Percentiles rank a stretch among this genome's conserved stretches.
phyloP scores from a whole-genome alignment of 2,888 invertebrate species.

The Philopedon plagiatum region DNA sequence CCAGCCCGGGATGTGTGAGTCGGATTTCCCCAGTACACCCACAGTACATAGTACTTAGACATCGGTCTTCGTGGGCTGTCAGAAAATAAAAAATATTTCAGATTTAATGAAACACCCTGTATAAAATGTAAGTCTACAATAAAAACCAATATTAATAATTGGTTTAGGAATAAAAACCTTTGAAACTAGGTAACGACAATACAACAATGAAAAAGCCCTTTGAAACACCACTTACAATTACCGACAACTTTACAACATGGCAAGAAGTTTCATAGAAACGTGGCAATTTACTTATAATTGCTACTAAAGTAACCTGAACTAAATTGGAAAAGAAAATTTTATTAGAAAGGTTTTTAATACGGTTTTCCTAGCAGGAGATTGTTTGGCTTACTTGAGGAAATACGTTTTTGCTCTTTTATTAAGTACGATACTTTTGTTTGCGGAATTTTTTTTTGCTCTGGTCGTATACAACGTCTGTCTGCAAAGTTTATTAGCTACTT shows the following conservation, averaged over 20 bases:
- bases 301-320: slow-evolving; percentile 1
- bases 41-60: no score
- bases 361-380: not conserved
- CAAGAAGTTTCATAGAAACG: not conserved
- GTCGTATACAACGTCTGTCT: no score
- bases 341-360: not conserved
- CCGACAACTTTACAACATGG: not conserved
- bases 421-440: no score
- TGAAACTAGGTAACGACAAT: not conserved
- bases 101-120: no score
- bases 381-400: not conserved
- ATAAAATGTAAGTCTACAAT: no score
- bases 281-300: slow-evolving; percentile 14
- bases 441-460: no score
- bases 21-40: no score
- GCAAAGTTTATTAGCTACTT: no score
- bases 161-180: not conserved
- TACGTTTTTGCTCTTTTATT: no score
- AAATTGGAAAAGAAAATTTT: not conserved
- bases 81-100: no score
- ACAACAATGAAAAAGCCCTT: not conserved
- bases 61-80: no score
- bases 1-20: no score
- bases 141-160: not conserved
- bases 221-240: not conserved